Percentiles rank a stretch among this genome's conserved stretches.
Conservation (phyloP, 2,113 vertebrate species). For the Nothoprocta perdicaria region DNA sequence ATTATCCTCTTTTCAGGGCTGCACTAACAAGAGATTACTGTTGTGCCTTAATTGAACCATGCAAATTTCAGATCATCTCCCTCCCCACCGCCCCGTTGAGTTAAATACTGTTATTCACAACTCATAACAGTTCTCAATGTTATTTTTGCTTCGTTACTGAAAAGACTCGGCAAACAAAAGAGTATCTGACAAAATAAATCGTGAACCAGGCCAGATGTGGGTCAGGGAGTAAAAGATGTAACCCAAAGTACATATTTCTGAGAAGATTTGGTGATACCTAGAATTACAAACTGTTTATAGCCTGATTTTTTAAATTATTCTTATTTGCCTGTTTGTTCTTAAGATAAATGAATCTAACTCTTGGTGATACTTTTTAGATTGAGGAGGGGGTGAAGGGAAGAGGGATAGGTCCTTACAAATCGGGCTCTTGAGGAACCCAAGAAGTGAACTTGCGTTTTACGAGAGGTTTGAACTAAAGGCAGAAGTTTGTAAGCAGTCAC, state of each 20-base stretch:
- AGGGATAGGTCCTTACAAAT: neutral
- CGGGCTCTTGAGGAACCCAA: rapidly evolving
- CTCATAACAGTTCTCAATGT: constrained; percentile 41
- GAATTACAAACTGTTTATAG: neutral
- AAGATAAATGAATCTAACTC: neutral
- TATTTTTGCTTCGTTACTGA: constrained; percentile 30
- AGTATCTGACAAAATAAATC: neutral
- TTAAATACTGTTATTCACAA: constrained; percentile 51
- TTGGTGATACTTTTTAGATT: neutral
- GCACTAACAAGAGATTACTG: constrained; percentile 69
- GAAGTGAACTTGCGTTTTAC: neutral
- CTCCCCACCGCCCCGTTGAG: neutral
- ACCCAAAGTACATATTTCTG: neutral
- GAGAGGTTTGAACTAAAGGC: neutral
- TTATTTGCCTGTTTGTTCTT: neutral
- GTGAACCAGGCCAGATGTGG: constrained; percentile 11
- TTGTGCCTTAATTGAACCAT: constrained; percentile 63
- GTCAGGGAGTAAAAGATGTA: neutral
- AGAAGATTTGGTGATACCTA: neutral
- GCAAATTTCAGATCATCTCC: constrained; percentile 22
- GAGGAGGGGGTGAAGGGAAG: rapidly evolving
- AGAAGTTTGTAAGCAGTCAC: neutral
- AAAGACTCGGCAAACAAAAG: constrained; percentile 39
- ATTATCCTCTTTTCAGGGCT: constrained; percentile 71
- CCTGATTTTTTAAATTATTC: no score